Conservation (phyloP, 1,140 invertebrate species). For the Orussus abietinus region DNA sequence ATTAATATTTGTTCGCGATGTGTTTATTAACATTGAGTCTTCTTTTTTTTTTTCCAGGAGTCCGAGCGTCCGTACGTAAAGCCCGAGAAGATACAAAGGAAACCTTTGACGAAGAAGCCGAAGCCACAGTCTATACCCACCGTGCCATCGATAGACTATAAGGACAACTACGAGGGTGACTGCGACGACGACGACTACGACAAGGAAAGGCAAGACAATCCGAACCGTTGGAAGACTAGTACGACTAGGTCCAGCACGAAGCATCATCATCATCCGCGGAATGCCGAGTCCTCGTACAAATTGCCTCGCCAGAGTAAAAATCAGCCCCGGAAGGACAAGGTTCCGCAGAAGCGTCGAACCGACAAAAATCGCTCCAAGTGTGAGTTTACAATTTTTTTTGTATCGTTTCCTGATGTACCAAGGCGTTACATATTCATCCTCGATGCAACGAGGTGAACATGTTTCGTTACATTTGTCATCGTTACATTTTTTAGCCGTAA, state of each 20-base stretch:
- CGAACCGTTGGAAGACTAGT: slow-evolving; percentile 46
- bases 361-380: slow-evolving; percentile 42
- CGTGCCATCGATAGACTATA: slow-evolving; percentile 40
- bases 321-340: slow-evolving; percentile 44
- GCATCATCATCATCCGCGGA: slow-evolving; percentile 28
- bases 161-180: slow-evolving; percentile 51
- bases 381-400: no score
- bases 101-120: slow-evolving; percentile 38
- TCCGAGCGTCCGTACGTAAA: slow-evolving; percentile 41
- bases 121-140: slow-evolving; percentile 32
- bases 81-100: slow-evolving; percentile 44
- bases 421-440: no score
- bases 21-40: slow-evolving; percentile 1
- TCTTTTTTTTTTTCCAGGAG: slow-evolving; percentile 23
- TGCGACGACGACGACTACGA: slow-evolving; percentile 52
- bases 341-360: slow-evolving; percentile 38
- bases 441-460: no score
- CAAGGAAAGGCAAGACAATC: slow-evolving; percentile 44
- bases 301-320: slow-evolving; percentile 37
- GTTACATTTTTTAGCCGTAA: slow-evolving; percentile 18
- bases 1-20: no score
- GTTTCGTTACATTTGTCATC: slow-evolving; percentile 3
- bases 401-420: no score
- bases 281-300: slow-evolving; percentile 36
- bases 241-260: slow-evolving; percentile 35